Base-by-base conservation (phyloP, 2,113 vertebrate species). In the Syrrhaptes paradoxus region DNA sequence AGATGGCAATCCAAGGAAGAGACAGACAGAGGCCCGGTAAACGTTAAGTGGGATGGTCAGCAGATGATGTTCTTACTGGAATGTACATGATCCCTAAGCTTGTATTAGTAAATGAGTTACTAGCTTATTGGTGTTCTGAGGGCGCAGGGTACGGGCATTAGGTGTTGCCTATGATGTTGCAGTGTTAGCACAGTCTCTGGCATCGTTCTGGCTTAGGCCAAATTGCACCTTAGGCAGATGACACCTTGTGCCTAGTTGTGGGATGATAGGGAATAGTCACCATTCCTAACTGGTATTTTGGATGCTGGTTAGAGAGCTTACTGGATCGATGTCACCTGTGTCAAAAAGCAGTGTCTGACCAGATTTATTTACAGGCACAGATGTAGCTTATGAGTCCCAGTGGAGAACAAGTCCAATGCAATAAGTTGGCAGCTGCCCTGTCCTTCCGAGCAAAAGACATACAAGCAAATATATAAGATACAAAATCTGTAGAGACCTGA, bases 161-260 rank as follows among this genome's bases (percentile, higher is more conserved):
- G 10, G 8, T 8, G 2, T 36, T 78, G 22, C 31, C 48, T 6
- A 5, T 55, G 25, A 51, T 0, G 0, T 9, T 82, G 19, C 57
- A 77, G 51, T 12, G 7, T 61, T 71, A 85, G 4, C n/a, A 49
- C 15, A 52, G 49, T 7, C 34, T 57, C 54, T 81, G 46, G 2
- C 7, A 11, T 13, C 34, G 13, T 7, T 66, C 46, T 84, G 43
- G 3, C 6, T 80, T 11, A 32, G 19, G 25, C 11, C n/a, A 86
- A 92, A 63, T 14, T 72, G 4, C 21, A 22, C 58, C 79, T 78
- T 57, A 79, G 14, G 21, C 29, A 79, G 45, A 34, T 52, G 48
- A 41, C 9, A n/a, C 5, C 10, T 79, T 55, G 20, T 67, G 18
- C 52, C 9, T 49, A 13, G 3, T 57, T 65, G n/a, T 7, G 9